These are phyloP conservation scores for Stichodactyla helianthus DNA, from an alignment of 64 coral and sea anemone species.

Conservation along the genomic window DNA sequence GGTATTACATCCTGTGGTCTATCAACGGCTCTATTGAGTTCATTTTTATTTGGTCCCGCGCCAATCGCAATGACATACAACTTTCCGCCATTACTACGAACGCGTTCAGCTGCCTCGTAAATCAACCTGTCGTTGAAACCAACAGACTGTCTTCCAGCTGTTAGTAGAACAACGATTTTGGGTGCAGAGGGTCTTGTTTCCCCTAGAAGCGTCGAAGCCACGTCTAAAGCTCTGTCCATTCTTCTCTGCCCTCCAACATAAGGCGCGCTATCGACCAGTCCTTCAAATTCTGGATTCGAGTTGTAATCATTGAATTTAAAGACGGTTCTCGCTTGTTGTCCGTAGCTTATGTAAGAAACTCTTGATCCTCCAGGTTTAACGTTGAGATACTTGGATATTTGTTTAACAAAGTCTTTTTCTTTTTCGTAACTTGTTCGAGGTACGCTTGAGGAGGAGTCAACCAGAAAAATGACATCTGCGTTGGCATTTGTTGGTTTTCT, in stretches of 20 bases:
- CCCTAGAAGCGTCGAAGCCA: conserved; percentile 22
- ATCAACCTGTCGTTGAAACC: conserved; percentile 19
- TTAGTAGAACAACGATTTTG: conserved; percentile 68
- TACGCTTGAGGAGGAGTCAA: conserved; percentile 46
- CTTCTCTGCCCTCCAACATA: conserved; percentile 36
- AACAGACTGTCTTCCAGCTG: conserved; percentile 48
- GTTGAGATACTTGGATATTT: conserved; percentile 17
- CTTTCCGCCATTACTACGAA: conserved; percentile 46
- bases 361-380: background rate
- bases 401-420: conserved; percentile 29
- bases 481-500: conserved; percentile 16
- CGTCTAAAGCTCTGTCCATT: conserved; percentile 52
- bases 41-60: conserved; percentile 24
- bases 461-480: conserved; percentile 43
- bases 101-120: conserved; percentile 28
- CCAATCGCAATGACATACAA: conserved; percentile 59
- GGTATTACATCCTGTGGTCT: conserved; percentile 52
- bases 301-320: conserved; percentile 14
- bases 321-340: background rate
- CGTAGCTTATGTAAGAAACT: conserved; percentile 25
- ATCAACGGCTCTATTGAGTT: conserved; percentile 33
- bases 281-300: conserved; percentile 6
- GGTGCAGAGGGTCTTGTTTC: conserved; percentile 33
- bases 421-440: conserved; percentile 17
- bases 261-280: conserved; percentile 7